Percentiles rank a stretch among this genome's conserved stretches.
These are phyloP conservation scores for Pseudomyrmex sp. DNA, from an alignment of 1,140 invertebrate species.

Conservation along the genomic window DNA sequence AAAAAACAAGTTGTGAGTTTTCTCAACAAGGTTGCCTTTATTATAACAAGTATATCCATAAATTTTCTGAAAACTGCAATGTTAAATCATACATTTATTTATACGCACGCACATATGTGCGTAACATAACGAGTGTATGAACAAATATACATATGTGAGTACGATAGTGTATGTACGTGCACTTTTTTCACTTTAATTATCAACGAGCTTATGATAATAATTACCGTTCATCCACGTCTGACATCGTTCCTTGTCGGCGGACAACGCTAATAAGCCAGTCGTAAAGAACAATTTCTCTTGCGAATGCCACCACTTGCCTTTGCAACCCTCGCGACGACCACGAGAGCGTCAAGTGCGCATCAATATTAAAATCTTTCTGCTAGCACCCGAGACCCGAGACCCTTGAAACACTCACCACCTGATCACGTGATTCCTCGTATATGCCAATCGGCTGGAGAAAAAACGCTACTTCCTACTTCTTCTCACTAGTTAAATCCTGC, in stretches of 20 bases:
- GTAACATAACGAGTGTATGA: too few relatives aligned
- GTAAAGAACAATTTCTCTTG: neutral
- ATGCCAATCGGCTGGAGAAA: neutral
- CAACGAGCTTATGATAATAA: neutral
- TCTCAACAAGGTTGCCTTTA: too few relatives aligned
- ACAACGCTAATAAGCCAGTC: neutral
- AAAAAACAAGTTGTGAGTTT: too few relatives aligned
- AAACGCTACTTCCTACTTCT: too few relatives aligned
- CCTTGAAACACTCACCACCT: too few relatives aligned
- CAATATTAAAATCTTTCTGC: conserved; percentile 72
- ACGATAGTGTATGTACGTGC: neutral
- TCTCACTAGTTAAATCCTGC: too few relatives aligned
- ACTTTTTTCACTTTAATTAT: neutral
- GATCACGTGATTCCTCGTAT: neutral
- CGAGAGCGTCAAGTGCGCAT: conserved; percentile 66
- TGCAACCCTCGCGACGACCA: conserved; percentile 33
- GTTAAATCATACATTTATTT: too few relatives aligned
- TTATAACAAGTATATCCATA: too few relatives aligned
- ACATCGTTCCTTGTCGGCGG: conserved; percentile 60
- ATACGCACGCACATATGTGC: too few relatives aligned
- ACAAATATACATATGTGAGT: too few relatives aligned
- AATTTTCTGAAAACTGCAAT: too few relatives aligned
- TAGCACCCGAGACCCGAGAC: conserved; percentile 26
- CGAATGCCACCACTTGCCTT: conserved; percentile 26
- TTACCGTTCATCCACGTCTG: conserved; percentile 77